Evolutionary conservation across 2,888 invertebrate species (phyloP).

Genomic region (Synergus gifuensis): DNA sequence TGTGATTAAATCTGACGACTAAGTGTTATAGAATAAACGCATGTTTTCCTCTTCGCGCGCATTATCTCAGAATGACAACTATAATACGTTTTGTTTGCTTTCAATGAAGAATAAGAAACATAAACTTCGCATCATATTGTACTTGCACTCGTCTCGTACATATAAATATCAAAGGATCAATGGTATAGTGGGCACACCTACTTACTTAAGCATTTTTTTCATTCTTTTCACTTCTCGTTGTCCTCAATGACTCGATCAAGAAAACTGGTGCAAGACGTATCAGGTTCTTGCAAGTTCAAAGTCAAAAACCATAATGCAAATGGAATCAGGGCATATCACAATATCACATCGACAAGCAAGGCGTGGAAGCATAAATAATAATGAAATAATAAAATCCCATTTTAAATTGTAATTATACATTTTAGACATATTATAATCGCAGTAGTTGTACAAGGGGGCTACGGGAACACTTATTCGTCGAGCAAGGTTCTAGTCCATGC

Average conservation of each 20-base stretch:
- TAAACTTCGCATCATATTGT: slow-evolving; percentile 31
- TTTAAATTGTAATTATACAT: slow-evolving; percentile 10
- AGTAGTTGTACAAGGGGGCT: no score
- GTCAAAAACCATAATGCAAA: slow-evolving; percentile 28
- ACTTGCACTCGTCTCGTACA: slow-evolving; percentile 2
- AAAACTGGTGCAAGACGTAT: slow-evolving; percentile 31
- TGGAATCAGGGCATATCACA: slow-evolving; percentile 25
- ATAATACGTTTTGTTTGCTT: slow-evolving; percentile 25
- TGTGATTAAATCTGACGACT: slow-evolving; percentile 5
- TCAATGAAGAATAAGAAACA: slow-evolving; percentile 24
- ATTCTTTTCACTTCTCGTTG: slow-evolving; percentile 41
- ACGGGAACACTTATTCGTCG: no score
- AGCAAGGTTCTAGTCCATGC: no score
- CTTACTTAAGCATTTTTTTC: slow-evolving; percentile 28
- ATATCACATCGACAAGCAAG: slow-evolving; percentile 1
- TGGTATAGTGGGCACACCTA: slow-evolving; percentile 42
- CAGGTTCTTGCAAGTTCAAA: slow-evolving; percentile 39
- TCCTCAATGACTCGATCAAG: slow-evolving; percentile 43
- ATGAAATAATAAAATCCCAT: slow-evolving; percentile 1
- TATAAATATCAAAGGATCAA: slow-evolving; percentile 23
- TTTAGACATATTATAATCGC: background rate
- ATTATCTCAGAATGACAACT: slow-evolving; percentile 4
- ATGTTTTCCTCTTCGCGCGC: background rate
- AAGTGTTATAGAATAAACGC: slow-evolving; percentile 13
- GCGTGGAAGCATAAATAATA: background rate